Evolutionary conservation across 2,888 invertebrate genomes (phyloP), one percentile per base, ranked within the genome.

Genomic region (Eurytoma californica): DNA sequence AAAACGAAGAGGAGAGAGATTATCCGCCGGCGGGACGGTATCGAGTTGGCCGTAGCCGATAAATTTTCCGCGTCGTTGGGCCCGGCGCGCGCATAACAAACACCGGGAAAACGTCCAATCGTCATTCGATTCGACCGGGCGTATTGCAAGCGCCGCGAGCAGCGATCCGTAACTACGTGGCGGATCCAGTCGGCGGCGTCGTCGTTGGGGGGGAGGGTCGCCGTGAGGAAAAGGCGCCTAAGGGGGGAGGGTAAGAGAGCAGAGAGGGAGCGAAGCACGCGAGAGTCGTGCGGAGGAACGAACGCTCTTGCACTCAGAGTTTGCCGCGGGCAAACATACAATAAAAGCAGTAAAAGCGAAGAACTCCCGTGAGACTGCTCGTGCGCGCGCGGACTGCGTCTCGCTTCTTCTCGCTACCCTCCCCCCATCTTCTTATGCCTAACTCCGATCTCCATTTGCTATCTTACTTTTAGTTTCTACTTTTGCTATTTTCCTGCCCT

Each of bases 321-420:
- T 79, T 80, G 79, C 72, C 70, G 67, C 77, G 82, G 78, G 77
- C 82, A 83, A 84, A 84, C 84, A 85, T 86, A 87, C 82, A 86
- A 88, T 87, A 87, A 87, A 86, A 86, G 83, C 84, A 82, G 72
- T 82, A 82, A 82, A 82, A 73, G 69, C 73, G 86, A 86, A 86
- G 85, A 86, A 87, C 83, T 87, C 86, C 86, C 85, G 80, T 75
- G 88, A 87, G 86, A 86, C 85, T 83, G 83, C 79, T 82, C 81
- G 77, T 70, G 70, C 77, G 81, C 77, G 80, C 72, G 70, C 77
- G 81, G 75, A 80, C 80, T 82, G 81, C 57, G 70, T 80, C 81
- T 80, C 75, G 70, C 61, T 63, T 72, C 58, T 67, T 14, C n/a
- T 69, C 63, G n/a, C 65, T 57, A 61, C 53, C 72, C 20, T 53